Evolutionary conservation across 1,140 invertebrate species (phyloP).

Genomic region (Musca domestica): DNA sequence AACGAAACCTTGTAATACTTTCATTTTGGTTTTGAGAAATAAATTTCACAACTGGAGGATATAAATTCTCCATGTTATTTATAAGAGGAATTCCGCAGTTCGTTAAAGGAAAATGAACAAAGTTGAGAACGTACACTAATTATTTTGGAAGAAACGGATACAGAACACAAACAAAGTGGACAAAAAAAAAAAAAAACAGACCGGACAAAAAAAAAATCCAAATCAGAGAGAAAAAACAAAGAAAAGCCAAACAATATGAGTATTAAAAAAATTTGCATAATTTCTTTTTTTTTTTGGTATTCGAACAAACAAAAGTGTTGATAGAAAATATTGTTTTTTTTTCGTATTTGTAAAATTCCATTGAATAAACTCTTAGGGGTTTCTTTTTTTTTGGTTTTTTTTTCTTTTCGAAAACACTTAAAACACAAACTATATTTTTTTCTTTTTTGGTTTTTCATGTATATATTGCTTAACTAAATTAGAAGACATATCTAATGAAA

Average conservation of each 20-base stretch:
- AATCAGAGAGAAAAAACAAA: neutral
- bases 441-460: neutral
- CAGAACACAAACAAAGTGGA: too few relatives aligned
- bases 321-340: too few relatives aligned
- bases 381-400: too few relatives aligned
- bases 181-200: too few relatives aligned
- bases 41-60: neutral
- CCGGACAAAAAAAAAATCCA: neutral
- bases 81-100: conserved; percentile 20
- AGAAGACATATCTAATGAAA: neutral
- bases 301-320: conserved; percentile 12
- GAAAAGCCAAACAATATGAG: neutral
- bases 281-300: conserved; percentile 1
- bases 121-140: too few relatives aligned
- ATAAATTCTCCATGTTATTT: conserved; percentile 13
- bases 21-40: neutral
- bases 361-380: too few relatives aligned
- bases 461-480: neutral
- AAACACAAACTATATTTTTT: conserved; percentile 19
- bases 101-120: neutral
- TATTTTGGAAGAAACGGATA: too few relatives aligned
- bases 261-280: neutral
- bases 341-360: too few relatives aligned
- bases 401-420: neutral
- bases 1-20: neutral